Evolutionary conservation across 2,888 invertebrate genomes (phyloP), one percentile per base, ranked within the genome.

Genomic region (Epinotia bilunana): DNA sequence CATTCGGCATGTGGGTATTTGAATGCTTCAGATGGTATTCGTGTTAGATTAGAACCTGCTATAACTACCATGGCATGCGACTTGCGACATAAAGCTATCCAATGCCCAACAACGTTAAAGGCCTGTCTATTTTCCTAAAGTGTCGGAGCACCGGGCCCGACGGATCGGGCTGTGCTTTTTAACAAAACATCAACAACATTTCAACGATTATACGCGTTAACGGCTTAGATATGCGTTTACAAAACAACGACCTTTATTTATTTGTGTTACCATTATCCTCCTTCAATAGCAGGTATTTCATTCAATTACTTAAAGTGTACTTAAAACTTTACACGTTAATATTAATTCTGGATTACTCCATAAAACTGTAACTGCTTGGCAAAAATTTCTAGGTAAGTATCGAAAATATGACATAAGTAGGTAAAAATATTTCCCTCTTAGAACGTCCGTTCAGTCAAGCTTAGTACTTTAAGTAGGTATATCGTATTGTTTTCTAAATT

Each of bases 71-170:
- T 73, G 73, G 61, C 75, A 77, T 61, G 58, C 75, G 65, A 77
- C 76, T 43, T 79, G 68, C 65, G 81, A 87, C 85, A 90, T 90
- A 82, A 84, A 73, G 73, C 77, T 77, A 76, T 82, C 83, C 86
- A 79, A 78, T 80, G 82, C 80, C 82, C 86, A 81, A 85, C 84
- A 84, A 80, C 74, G 82, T 80, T 79, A 84, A 69, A 82, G 82
- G 83, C 86, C 86, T 87, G 90, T 92, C 89, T 92, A 90, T 91
- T 91, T 90, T 90, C 88, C 89, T 87, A 87, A 88, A 86, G 87
- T 85, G 88, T 86, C 86, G 84, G 87, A 81, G 86, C 83, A 84
- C 84, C 83, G 83, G 85, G 86, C 83, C 83, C 80, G 79, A 82
- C 80, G 80, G 83, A 83, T 83, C 83, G 83, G 83, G 82, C 84